These are phyloP conservation scores for Dasyornis broadbenti DNA, from an alignment of 2,113 vertebrate species.

Conservation along the genomic window DNA sequence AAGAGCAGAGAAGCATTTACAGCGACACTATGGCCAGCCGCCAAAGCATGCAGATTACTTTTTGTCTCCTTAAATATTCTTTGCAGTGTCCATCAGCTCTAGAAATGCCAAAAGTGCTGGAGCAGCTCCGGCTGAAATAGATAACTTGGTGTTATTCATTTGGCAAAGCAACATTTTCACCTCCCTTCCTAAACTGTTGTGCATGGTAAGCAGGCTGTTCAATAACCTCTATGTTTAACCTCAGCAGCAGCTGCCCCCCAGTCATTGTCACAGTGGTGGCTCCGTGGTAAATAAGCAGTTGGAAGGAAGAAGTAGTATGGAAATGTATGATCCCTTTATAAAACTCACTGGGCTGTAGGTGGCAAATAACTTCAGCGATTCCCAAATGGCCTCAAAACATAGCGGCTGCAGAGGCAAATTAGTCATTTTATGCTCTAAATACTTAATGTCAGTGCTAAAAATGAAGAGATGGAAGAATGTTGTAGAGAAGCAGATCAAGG, in stretches of 20 bases:
- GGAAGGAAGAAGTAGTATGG: neutral
- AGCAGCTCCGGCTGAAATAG: constrained; percentile 30
- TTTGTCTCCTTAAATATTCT: constrained; percentile 24
- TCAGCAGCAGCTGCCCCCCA: neutral
- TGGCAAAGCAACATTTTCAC: neutral
- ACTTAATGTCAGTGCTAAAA: constrained; percentile 35
- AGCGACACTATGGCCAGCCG: rapidly evolving
- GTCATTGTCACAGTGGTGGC: neutral
- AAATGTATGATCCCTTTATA: neutral
- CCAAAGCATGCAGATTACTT: neutral
- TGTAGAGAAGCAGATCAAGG: constrained; percentile 40
- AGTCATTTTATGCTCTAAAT: constrained; percentile 26
- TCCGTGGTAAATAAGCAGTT: neutral
- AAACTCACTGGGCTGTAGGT: neutral
- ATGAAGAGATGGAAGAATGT: constrained; percentile 23
- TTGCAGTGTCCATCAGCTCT: neutral
- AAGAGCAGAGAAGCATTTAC: neutral
- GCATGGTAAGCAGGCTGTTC: neutral
- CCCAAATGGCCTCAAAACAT: neutral
- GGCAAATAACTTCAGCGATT: neutral
- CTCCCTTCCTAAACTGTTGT: neutral
- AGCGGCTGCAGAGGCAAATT: neutral
- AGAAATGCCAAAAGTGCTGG: neutral
- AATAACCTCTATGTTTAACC: neutral
- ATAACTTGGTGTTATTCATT: neutral